Percentiles rank a stretch among this genome's conserved stretches.
Conservation (phyloP, 23 tunicate genomes). For the Trididemnum clinides region DNA sequence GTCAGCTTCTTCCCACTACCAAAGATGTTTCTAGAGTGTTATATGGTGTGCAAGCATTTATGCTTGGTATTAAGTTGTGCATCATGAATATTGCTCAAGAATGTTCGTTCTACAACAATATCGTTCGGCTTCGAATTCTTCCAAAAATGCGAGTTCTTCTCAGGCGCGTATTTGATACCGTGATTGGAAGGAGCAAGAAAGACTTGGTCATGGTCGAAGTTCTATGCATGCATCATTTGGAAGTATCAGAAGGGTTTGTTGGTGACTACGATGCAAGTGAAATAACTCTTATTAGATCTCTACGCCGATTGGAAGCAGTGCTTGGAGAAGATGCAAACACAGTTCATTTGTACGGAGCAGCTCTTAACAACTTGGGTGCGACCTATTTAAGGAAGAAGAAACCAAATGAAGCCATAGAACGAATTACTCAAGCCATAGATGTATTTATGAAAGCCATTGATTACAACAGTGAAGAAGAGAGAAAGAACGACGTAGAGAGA, state of each 20-base stretch:
- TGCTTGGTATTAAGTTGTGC: neutral
- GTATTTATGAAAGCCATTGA: neutral
- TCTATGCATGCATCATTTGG: neutral
- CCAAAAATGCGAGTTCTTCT: neutral
- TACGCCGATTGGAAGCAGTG: neutral
- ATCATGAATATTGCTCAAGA: neutral
- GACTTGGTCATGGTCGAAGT: neutral
- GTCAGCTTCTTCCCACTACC: neutral
- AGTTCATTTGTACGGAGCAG: neutral
- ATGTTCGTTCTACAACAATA: neutral
- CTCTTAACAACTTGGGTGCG: neutral
- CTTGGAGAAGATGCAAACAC: neutral
- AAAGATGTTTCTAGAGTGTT: neutral
- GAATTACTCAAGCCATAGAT: neutral
- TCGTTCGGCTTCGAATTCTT: neutral
- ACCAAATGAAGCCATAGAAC: neutral
- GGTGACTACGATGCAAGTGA: neutral
- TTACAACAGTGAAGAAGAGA: constrained; percentile 1
- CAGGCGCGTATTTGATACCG: neutral
- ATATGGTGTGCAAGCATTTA: neutral
- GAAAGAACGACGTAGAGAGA: neutral
- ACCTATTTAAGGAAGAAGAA: neutral
- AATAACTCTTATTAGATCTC: neutral
- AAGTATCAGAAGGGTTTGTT: neutral
- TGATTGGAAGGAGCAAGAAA: neutral